phyloP scores from a whole-genome alignment of 1,140 invertebrate genomes.

The Eupristina koningsbergeri region DNA sequence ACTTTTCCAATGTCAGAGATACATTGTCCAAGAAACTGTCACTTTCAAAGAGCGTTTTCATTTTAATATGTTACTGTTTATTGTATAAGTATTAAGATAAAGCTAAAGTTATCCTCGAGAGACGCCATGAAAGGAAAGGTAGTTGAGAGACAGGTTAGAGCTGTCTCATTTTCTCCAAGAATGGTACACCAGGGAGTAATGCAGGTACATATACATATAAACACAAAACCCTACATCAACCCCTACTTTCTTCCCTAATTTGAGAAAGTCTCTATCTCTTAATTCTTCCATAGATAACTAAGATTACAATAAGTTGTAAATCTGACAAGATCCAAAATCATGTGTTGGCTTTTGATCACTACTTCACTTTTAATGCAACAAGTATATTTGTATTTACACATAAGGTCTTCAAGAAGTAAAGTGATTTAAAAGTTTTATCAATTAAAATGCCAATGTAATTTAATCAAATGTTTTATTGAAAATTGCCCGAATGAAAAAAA shows the following conservation, averaged over 20 bases:
- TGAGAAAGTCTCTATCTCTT: slow-evolving; percentile 12
- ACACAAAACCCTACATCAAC: neutral
- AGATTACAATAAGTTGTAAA: neutral
- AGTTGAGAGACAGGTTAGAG: slow-evolving; percentile 20
- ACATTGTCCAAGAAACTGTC: neutral
- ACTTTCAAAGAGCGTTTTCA: slow-evolving; percentile 1
- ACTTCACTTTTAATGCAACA: neutral
- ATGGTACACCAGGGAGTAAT: slow-evolving; percentile 45
- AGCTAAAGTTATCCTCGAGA: slow-evolving; percentile 38
- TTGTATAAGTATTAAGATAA: slow-evolving; percentile 37
- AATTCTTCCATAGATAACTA: neutral
- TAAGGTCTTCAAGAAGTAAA: too few species aligned
- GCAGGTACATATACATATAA: neutral
- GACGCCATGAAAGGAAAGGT: neutral
- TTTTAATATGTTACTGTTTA: slow-evolving; percentile 17
- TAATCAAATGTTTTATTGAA: too few species aligned
- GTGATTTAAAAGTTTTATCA: too few species aligned
- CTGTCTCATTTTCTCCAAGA: slow-evolving; percentile 41
- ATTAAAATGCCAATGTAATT: too few species aligned
- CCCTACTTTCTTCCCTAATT: neutral
- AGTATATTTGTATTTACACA: neutral
- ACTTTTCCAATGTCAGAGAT: neutral
- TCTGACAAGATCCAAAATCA: neutral
- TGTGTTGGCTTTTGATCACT: neutral
- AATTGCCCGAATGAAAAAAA: too few species aligned